Conservation (phyloP, 2,888 invertebrate species). For the Dryocosmus kuriphilus region DNA sequence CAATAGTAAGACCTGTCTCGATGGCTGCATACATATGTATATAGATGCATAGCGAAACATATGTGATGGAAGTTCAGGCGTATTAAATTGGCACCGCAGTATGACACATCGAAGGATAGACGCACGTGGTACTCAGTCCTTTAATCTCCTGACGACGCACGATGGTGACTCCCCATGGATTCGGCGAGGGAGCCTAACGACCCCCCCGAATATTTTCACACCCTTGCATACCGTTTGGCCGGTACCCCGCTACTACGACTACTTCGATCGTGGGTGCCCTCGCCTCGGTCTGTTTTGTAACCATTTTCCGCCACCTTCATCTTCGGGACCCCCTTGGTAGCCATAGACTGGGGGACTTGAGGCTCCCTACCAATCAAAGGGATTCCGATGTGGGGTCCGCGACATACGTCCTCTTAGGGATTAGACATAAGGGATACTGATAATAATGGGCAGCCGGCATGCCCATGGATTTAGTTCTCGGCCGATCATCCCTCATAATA, state of each 20-base stretch:
- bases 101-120: constrained; percentile 27
- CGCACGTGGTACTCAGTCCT: constrained; percentile 32
- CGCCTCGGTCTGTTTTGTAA: constrained; percentile 21
- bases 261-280: background rate
- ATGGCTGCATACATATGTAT: background rate
- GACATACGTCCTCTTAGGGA: constrained; percentile 34
- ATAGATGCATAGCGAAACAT: constrained; percentile 20
- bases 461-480: constrained; percentile 19
- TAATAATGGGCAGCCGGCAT: constrained; percentile 33
- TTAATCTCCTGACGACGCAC: constrained; percentile 32
- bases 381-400: constrained; percentile 35
- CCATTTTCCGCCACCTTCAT: constrained; percentile 35
- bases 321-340: constrained; percentile 14
- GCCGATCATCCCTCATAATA: constrained; percentile 39
- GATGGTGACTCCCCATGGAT: constrained; percentile 36
- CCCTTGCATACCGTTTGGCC: constrained; percentile 16
- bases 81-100: constrained; percentile 38
- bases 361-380: constrained; percentile 19
- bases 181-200: constrained; percentile 17
- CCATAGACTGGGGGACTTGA: constrained; percentile 10
- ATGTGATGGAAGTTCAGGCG: constrained; percentile 25
- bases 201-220: constrained; percentile 35
- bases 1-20: constrained; percentile 1
- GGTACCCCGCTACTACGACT: constrained; percentile 22
- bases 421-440: constrained; percentile 35